Base-by-base conservation (phyloP, 2,113 vertebrate species). In the Psilopogon haemacephalus region DNA sequence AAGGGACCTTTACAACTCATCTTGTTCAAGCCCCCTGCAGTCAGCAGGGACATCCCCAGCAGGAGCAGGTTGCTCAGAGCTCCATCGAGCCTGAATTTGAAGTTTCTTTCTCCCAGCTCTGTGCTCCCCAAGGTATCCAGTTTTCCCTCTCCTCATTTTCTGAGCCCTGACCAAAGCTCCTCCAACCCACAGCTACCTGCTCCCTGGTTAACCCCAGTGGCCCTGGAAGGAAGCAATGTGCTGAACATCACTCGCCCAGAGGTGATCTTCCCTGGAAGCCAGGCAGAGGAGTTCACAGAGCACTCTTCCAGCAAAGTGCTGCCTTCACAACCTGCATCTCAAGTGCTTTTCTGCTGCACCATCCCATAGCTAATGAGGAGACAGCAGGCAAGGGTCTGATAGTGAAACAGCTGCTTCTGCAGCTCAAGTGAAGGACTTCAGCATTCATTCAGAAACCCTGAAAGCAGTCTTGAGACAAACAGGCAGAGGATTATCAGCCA, bases 391-490 rank as follows among this genome's bases (percentile, higher is more conserved):
- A 48, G 87, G 88, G 71, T 84, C 15, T 86, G 84, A 94, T 46
- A 89, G 72, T 33, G 77, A 32, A 89, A 74, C 77, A 86, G 95
- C 95, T 86, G 91, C 80, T 90, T 81, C 89, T 87, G 20, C 65
- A 60, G 88, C 85, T 75, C 94, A 93, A 85, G 87, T 80, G 92
- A 88, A 80, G 68, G 59, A 90, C 89, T 91, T 88, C 90, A 88
- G 60, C 52, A 50, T 88, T 93, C 95, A 96, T 84, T 94, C 81
- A 89, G 83, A 96, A 93, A 44, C 58, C 86, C 87, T 93, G 56
- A 50, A 90, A 95, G 92, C 85, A 91, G 68, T 37, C 84, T 86
- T 55, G 59, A 89, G 90, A 86, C 84, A 92, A 90, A 63, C 69
- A 58, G 10, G 73, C 23, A 88, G 56, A 81, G 67, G 78, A 85